Percentiles rank a stretch among this genome's conserved stretches.
Evolutionary conservation across 2,113 vertebrate genomes (phyloP).

Genomic region (Cyprinus carpio): DNA sequence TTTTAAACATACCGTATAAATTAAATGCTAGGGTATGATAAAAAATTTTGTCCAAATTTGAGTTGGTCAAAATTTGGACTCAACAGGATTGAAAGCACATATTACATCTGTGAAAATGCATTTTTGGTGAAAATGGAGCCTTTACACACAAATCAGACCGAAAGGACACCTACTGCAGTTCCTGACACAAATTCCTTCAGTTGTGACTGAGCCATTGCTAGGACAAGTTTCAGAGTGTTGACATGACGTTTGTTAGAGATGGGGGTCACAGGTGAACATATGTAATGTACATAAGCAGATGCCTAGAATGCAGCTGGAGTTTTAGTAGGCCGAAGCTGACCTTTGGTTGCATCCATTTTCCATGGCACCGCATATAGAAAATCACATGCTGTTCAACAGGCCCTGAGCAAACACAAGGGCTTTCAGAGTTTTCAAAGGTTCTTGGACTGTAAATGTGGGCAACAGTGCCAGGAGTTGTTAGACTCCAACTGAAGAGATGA

Average conservation of each 20-base stretch:
- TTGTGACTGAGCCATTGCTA: slow-evolving; percentile 47
- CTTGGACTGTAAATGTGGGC: not conserved
- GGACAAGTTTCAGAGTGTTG: slow-evolving; percentile 23
- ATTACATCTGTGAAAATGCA: slow-evolving; percentile 4
- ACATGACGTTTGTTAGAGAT: slow-evolving; percentile 3
- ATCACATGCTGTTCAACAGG: slow-evolving; percentile 39
- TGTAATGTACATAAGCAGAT: slow-evolving; percentile 29
- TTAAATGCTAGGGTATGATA: not conserved
- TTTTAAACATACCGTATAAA: not conserved
- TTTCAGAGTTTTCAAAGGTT: slow-evolving; percentile 9
- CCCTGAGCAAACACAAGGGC: slow-evolving; percentile 20
- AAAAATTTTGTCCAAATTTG: no score
- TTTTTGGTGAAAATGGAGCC: not conserved
- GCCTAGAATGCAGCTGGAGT: slow-evolving; percentile 35
- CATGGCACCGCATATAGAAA: slow-evolving; percentile 49
- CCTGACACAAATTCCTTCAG: slow-evolving; percentile 47
- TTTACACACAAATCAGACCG: slow-evolving; percentile 38
- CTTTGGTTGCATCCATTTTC: slow-evolving; percentile 32
- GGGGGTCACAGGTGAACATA: not conserved
- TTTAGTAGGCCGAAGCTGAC: slow-evolving; percentile 18
- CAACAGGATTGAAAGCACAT: not conserved
- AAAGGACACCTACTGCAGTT: slow-evolving; percentile 36
- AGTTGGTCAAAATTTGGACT: slow-evolving; percentile 36
- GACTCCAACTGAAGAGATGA: not conserved
- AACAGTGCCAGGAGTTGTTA: not conserved